Percentiles rank a stretch among this genome's conserved stretches.
phyloP scores from a whole-genome alignment of 2,797 vertebrate genomes.

The Bovichtus variegatus region DNA sequence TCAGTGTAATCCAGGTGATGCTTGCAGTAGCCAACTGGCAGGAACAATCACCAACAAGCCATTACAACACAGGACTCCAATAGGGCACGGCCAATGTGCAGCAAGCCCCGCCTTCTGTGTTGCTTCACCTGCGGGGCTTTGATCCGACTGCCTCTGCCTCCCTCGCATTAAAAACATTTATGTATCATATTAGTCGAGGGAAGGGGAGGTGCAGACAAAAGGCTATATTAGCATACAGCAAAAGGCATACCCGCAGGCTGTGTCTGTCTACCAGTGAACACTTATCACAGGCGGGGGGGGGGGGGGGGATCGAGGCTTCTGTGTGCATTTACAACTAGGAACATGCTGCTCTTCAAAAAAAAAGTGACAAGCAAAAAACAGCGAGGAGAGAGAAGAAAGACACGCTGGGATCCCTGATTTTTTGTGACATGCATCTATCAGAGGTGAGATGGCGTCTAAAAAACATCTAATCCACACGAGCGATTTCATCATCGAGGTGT shows the following conservation, averaged over 20 bases:
- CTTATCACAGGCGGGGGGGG: constrained; percentile 80
- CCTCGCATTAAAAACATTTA: constrained; percentile 80
- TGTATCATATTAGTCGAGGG: constrained; percentile 76
- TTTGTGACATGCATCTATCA: constrained; percentile 42
- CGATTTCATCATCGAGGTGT: not conserved
- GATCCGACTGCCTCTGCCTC: constrained; percentile 49
- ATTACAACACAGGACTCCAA: constrained; percentile 56
- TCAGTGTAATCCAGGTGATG: constrained; percentile 75
- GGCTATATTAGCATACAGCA: constrained; percentile 82
- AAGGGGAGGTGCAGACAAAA: constrained; percentile 63
- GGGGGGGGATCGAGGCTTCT: constrained; percentile 66
- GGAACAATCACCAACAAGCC: constrained; percentile 43
- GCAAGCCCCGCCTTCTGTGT: constrained; percentile 53
- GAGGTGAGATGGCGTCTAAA: constrained; percentile 21
- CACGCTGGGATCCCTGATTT: constrained; percentile 33
- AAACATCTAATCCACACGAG: constrained; percentile 29
- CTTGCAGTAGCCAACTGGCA: constrained; percentile 68
- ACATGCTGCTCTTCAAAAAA: constrained; percentile 59
- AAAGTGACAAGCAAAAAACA: constrained; percentile 46
- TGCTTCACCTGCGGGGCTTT: constrained; percentile 59
- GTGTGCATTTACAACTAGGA: constrained; percentile 71
- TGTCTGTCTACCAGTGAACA: constrained; percentile 81
- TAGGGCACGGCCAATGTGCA: constrained; percentile 35
- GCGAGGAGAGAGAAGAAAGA: constrained; percentile 36
- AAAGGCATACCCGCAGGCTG: constrained; percentile 77